Percentiles rank a stretch among this genome's conserved stretches.
Conservation (phyloP, 53 echinoderm and acorn worm species). For the Patiria pectinifera region DNA sequence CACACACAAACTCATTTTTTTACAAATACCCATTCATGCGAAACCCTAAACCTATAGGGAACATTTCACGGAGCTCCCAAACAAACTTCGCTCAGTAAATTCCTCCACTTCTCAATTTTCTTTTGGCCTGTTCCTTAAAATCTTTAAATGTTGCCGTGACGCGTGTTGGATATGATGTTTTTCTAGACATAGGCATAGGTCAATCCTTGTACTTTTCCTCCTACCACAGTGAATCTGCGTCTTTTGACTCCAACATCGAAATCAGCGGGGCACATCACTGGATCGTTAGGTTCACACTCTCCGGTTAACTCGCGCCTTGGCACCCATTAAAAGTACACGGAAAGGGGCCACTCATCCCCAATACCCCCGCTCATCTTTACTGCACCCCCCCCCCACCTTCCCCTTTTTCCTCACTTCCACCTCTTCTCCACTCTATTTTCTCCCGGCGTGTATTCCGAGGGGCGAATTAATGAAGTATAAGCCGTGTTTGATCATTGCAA, state of each 20-base stretch:
- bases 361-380: background rate
- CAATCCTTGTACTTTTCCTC: background rate
- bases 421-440: background rate
- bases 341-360: background rate
- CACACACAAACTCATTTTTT: no score
- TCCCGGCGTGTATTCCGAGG: background rate
- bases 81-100: background rate
- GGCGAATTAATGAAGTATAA: constrained; percentile 58
- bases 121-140: background rate
- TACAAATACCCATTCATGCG: no score
- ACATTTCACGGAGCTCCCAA: no score
- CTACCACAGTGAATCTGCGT: background rate
- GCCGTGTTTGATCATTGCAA: constrained; percentile 48
- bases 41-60: no score
- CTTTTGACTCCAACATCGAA: background rate
- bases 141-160: no score
- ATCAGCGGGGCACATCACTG: background rate
- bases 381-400: background rate
- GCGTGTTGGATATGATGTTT: no score
- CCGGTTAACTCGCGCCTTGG: constrained; percentile 43
- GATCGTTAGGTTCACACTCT: background rate
- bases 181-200: background rate
- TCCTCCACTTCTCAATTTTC: background rate
- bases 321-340: constrained; percentile 46
- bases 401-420: no score